These are phyloP conservation scores for Pardalotus punctatus DNA, from an alignment of 2,113 vertebrate genomes.

Conservation along the genomic window DNA sequence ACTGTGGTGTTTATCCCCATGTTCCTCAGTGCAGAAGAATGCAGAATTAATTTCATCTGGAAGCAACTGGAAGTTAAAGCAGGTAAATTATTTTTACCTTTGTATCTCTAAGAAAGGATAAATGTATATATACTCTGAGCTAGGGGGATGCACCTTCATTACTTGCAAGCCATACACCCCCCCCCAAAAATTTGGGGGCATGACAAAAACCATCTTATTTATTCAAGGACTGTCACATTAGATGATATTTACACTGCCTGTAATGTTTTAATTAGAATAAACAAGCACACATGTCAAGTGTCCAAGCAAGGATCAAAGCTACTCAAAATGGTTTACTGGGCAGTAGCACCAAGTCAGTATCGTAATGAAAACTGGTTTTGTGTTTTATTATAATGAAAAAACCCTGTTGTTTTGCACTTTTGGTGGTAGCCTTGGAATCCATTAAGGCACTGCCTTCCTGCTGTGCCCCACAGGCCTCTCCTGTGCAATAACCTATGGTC, in stretches of 20 bases:
- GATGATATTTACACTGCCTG: not conserved
- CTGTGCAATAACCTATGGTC: not conserved
- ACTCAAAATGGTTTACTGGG: not conserved
- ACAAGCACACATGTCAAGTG: not conserved
- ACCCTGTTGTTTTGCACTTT: not conserved
- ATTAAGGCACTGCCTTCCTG: not conserved
- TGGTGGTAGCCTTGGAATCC: not conserved
- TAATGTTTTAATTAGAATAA: not conserved
- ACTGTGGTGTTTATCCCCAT: not conserved
- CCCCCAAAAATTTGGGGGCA: not conserved
- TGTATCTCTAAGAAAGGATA: not conserved
- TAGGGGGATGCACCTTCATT: not conserved
- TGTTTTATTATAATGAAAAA: not conserved
- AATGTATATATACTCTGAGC: not conserved
- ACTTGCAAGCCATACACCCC: not conserved
- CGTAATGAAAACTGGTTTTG: rapidly evolving
- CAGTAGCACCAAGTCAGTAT: not conserved
- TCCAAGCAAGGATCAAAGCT: not conserved
- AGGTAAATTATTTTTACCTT: not conserved
- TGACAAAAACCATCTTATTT: not conserved
- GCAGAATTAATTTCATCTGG: not conserved
- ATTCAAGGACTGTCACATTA: not conserved
- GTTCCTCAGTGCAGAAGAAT: not conserved
- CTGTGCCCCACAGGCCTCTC: not conserved
- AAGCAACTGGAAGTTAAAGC: not conserved